phyloP scores from a whole-genome alignment of 2,888 invertebrate species.

The Drosophila diplacantha region DNA sequence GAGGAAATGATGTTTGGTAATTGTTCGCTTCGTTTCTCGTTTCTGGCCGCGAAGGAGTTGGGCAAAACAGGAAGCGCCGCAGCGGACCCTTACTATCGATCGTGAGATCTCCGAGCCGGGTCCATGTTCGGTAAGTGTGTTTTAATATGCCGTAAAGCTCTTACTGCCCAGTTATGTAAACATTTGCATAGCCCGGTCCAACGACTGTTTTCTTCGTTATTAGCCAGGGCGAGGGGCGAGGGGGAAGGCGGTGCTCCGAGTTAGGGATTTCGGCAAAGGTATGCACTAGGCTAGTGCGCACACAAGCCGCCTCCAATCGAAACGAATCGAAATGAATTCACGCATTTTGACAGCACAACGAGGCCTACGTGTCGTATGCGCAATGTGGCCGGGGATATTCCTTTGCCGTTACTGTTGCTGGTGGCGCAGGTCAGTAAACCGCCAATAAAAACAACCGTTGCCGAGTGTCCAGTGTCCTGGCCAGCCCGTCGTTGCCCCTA shows the following conservation, averaged over 20 bases:
- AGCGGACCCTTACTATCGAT: constrained; percentile 73
- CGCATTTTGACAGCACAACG: constrained; percentile 50
- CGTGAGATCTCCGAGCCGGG: constrained; percentile 53
- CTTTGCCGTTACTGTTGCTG: constrained; percentile 24
- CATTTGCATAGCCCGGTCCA: constrained; percentile 43
- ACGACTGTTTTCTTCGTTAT: constrained; percentile 28
- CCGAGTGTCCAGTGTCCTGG: constrained; percentile 21
- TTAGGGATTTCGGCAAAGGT: constrained; percentile 11
- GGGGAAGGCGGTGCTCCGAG: constrained; percentile 6
- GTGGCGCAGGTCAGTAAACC: constrained; percentile 71
- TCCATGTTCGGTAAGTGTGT: constrained; percentile 51
- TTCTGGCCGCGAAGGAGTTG: constrained; percentile 15
- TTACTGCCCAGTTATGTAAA: constrained; percentile 45
- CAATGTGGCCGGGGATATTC: constrained; percentile 44
- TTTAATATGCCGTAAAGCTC: constrained; percentile 35
- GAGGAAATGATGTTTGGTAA: constrained; percentile 76
- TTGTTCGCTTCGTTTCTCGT: constrained; percentile 59
- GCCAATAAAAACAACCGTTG: constrained; percentile 71
- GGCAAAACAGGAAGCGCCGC: constrained; percentile 39
- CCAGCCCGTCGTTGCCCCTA: constrained; percentile 11
- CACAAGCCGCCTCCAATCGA: not conserved
- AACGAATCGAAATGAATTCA: constrained; percentile 60
- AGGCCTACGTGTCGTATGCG: constrained; percentile 61
- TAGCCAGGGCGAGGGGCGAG: constrained; percentile 3
- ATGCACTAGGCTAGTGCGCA: constrained; percentile 1